Percentiles rank a stretch among this genome's conserved stretches.
Evolutionary conservation across 2,113 vertebrate species (phyloP).

Genomic region (Limnothrissa miodon): DNA sequence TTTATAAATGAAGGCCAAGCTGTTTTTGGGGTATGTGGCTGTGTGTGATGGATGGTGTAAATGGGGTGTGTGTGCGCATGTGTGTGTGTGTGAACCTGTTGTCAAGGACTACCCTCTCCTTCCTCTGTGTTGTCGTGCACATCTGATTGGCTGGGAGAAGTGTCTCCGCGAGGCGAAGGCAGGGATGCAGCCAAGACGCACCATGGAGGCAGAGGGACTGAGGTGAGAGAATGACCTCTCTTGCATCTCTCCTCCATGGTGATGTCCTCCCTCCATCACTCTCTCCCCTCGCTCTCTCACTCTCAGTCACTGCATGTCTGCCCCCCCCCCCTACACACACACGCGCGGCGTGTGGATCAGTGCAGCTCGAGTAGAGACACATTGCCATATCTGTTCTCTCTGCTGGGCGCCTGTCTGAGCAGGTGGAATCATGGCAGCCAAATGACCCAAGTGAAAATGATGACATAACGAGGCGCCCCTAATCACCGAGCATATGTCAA

Average conservation of each 20-base stretch:
- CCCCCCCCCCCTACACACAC: background rate
- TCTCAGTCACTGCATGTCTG: background rate
- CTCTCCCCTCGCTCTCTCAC: background rate
- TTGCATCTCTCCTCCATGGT: background rate
- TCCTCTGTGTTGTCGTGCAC: background rate
- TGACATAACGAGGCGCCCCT: conserved; percentile 45
- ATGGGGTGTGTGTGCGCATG: background rate
- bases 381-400: conserved; percentile 46
- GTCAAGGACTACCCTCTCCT: background rate
- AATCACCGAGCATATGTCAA: conserved; percentile 52
- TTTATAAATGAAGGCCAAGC: background rate
- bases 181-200: background rate
- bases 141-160: background rate
- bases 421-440: conserved; percentile 46
- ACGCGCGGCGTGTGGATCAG: conserved; percentile 16
- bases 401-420: conserved; percentile 51
- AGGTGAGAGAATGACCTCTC: conserved; percentile 14
- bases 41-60: background rate
- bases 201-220: background rate
- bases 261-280: background rate
- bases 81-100: conserved; percentile 3
- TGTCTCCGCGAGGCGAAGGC: background rate
- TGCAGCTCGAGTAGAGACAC: conserved; percentile 42
- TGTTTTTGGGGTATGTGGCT: conserved; percentile 10
- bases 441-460: conserved; percentile 47